Conservation (phyloP, 2,888 invertebrate species). For the Tridacna gigas region DNA sequence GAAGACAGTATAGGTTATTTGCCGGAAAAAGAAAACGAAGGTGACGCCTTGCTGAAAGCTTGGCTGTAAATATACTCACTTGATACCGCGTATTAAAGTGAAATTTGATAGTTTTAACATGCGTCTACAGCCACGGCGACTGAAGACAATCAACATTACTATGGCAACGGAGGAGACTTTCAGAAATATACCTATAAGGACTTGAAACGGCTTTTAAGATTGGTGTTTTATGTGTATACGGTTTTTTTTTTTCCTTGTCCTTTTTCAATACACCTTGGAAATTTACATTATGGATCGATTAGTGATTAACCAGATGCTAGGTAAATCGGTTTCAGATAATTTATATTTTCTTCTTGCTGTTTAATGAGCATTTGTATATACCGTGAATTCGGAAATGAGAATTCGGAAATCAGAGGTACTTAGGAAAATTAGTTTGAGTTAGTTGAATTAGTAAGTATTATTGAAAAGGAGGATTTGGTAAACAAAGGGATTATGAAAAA, state of each 20-base stretch:
- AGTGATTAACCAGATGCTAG: conserved; percentile 43
- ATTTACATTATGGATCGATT: conserved; percentile 39
- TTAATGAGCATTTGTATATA: no score
- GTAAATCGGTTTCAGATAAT: conserved; percentile 18
- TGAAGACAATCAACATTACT: conserved; percentile 17
- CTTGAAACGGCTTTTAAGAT: neutral
- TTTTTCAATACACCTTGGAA: conserved; percentile 11
- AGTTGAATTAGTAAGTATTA: no score
- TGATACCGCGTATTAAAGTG: conserved; percentile 18
- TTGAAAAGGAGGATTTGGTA: no score
- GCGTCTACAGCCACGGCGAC: conserved; percentile 18
- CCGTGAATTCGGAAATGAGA: no score
- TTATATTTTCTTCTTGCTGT: no score
- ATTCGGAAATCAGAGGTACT: no score
- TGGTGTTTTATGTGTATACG: neutral
- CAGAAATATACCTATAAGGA: conserved; percentile 21
- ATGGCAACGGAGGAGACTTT: conserved; percentile 3
- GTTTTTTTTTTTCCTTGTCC: neutral
- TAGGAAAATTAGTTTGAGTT: no score
- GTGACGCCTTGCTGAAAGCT: neutral
- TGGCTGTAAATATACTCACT: conserved; percentile 15
- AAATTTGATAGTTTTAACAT: conserved; percentile 28
- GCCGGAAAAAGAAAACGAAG: neutral
- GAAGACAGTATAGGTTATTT: neutral
- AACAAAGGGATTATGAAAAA: no score